These are phyloP conservation scores for Seira musarum DNA, from an alignment of 2,888 invertebrate species.

Conservation along the genomic window DNA sequence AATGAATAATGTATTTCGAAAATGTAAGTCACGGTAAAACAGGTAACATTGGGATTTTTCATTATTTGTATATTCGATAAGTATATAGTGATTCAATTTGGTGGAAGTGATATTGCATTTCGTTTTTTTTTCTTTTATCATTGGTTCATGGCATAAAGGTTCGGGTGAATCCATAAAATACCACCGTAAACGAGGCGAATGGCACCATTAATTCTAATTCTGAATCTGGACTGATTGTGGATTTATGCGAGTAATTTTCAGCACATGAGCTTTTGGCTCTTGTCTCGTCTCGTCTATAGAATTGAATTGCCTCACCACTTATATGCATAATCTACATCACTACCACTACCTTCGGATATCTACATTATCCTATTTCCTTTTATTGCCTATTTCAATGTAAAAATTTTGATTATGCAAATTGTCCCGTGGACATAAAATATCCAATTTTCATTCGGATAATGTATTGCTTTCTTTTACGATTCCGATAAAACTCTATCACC, in stretches of 20 bases:
- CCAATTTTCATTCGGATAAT: not conserved
- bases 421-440: not conserved
- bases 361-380: too few relatives aligned
- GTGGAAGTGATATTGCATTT: not conserved
- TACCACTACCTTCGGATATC: too few relatives aligned
- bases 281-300: too few relatives aligned
- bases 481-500: too few relatives aligned
- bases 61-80: not conserved
- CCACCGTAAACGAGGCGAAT: slow-evolving; percentile 25
- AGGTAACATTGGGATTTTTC: not conserved
- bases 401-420: not conserved
- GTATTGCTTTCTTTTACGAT: not conserved
- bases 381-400: not conserved
- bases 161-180: too few relatives aligned
- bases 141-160: not conserved
- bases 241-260: too few relatives aligned
- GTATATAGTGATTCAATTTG: too few relatives aligned
- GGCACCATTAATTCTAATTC: slow-evolving; percentile 34
- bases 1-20: not conserved
- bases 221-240: too few relatives aligned
- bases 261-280: too few relatives aligned
- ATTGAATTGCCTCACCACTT: too few relatives aligned
- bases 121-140: not conserved
- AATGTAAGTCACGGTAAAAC: not conserved
- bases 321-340: too few relatives aligned